These are phyloP conservation scores for Cephus pygmeus DNA, from an alignment of 2,888 invertebrate species.

Conservation along the genomic window DNA sequence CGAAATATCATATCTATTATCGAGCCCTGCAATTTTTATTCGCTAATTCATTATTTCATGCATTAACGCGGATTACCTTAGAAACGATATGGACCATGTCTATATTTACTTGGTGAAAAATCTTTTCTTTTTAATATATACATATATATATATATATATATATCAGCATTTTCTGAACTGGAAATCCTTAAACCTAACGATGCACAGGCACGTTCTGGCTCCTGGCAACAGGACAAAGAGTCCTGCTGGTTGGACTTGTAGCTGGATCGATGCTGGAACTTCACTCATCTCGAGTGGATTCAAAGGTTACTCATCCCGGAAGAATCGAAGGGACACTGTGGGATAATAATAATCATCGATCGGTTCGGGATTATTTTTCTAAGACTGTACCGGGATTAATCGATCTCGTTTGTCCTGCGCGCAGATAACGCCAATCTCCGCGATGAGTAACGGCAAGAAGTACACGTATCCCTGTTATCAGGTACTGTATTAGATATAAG, in stretches of 20 bases:
- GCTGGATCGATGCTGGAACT: conserved; percentile 1
- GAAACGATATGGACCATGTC: not conserved
- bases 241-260: not conserved
- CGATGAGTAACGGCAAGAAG: not conserved
- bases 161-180: not conserved
- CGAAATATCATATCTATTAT: not conserved
- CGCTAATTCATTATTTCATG: not conserved
- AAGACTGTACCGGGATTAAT: not conserved
- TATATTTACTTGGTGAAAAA: not conserved
- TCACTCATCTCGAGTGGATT: not conserved
- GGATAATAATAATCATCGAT: not conserved
- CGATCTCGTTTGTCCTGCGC: not conserved
- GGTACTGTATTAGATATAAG: not conserved
- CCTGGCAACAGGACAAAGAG: conserved; percentile 32
- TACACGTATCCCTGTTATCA: not conserved
- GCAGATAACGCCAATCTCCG: not conserved
- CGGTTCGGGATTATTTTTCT: not conserved
- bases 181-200: not conserved
- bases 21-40: not conserved
- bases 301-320: not conserved
- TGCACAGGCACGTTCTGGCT: conserved; percentile 23
- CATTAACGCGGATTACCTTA: not conserved
- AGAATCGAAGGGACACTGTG: not conserved
- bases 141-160: too few species aligned
- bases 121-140: too few species aligned